A percentile compares a stretch with the other conserved stretches of the same genome.
Conservation (phyloP, 1,140 invertebrate species). For the Pissodes strobi region DNA sequence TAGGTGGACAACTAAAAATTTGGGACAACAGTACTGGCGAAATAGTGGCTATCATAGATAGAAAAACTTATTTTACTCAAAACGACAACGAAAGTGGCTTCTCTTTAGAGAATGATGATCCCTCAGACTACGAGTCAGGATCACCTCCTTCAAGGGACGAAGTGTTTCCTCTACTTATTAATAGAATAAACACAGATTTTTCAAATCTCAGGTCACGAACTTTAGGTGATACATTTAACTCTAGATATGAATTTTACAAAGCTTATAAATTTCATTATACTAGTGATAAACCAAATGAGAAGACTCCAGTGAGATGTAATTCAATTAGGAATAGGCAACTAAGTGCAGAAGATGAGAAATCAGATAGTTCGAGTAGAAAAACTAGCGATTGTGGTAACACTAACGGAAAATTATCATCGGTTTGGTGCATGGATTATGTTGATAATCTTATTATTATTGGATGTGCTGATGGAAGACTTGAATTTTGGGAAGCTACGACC, state of each 20-base stretch:
- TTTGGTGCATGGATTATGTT: constrained; percentile 92
- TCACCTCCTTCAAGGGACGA: constrained; percentile 64
- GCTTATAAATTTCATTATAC: constrained; percentile 38
- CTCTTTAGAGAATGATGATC: constrained; percentile 55
- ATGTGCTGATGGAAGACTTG: constrained; percentile 84
- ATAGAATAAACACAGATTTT: constrained; percentile 57
- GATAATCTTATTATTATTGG: constrained; percentile 87
- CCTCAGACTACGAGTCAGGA: constrained; percentile 66
- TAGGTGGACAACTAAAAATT: constrained; percentile 87
- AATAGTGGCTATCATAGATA: constrained; percentile 73
- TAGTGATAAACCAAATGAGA: constrained; percentile 25
- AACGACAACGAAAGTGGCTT: constrained; percentile 9
- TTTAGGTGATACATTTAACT: constrained; percentile 1
- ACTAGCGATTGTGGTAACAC: constrained; percentile 43
- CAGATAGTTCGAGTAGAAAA: constrained; percentile 32
- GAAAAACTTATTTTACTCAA: constrained; percentile 58
- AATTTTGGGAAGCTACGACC: constrained; percentile 89
- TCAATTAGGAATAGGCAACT: neutral
- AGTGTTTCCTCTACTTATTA: constrained; percentile 52
- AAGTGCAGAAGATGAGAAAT: constrained; percentile 24
- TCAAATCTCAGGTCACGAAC: constrained; percentile 23
- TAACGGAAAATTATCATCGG: constrained; percentile 61
- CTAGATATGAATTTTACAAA: constrained; percentile 40
- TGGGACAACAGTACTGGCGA: constrained; percentile 91
- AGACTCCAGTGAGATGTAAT: neutral